A percentile compares a stretch with the other conserved stretches of the same genome.
These are phyloP conservation scores for Zingel zingel DNA, from an alignment of 2,113 vertebrate species.

Conservation along the genomic window DNA sequence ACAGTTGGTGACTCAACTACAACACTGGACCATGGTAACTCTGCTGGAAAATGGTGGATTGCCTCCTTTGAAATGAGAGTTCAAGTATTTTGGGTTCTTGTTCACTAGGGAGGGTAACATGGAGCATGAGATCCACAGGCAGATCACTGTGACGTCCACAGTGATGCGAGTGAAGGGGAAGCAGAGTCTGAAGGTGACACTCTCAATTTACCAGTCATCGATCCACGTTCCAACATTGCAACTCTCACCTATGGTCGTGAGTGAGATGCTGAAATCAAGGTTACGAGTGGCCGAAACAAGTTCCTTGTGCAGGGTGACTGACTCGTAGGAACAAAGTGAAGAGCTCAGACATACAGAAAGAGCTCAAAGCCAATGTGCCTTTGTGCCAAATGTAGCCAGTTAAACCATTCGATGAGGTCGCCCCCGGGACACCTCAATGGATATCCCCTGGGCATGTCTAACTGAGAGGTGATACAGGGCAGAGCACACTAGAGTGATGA, in stretches of 20 bases:
- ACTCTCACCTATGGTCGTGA: background rate
- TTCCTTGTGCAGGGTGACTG: background rate
- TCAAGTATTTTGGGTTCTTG: background rate
- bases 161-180: background rate
- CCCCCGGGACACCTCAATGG: background rate
- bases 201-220: slow-evolving; percentile 18
- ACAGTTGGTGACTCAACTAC: too few species aligned
- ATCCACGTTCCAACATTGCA: background rate
- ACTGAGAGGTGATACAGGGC: slow-evolving; percentile 2
- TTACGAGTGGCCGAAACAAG: slow-evolving; percentile 1
- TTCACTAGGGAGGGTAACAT: background rate
- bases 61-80: background rate
- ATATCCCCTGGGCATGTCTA: slow-evolving; percentile 1
- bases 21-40: background rate
- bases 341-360: background rate
- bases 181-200: background rate
- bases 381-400: slow-evolving; percentile 2
- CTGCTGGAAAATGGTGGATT: background rate
- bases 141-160: background rate
- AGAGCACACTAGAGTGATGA: slow-evolving; percentile 5
- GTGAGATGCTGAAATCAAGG: background rate
- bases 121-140: background rate
- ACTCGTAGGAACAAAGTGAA: background rate
- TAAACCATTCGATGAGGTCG: slow-evolving; percentile 23
- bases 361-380: background rate